Percentiles rank a stretch among this genome's conserved stretches.
Evolutionary conservation across 64 coral and sea anemone genomes (phyloP).

Genomic region (Montipora sp.): DNA sequence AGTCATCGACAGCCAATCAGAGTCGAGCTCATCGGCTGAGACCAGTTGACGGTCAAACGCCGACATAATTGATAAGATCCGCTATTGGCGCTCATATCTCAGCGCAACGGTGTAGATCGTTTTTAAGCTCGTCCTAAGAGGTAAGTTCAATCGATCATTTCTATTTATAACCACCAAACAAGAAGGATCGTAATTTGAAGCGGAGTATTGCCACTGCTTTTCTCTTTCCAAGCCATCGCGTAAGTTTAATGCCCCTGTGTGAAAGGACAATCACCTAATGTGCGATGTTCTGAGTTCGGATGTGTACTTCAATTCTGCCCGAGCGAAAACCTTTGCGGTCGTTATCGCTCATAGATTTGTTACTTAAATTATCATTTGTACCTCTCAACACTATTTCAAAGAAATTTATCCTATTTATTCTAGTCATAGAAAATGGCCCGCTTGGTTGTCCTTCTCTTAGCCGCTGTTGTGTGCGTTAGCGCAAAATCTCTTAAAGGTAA

Average conservation of each 20-base stretch:
- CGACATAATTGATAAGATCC: constrained; percentile 61
- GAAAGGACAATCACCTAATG: not conserved
- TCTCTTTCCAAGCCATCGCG: not conserved
- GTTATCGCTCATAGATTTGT: not conserved
- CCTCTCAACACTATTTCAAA: not conserved
- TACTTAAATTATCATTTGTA: not conserved
- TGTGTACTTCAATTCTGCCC: not conserved
- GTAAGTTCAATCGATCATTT: constrained; percentile 15
- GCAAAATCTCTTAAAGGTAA: constrained; percentile 87
- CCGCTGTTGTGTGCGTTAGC: constrained; percentile 90
- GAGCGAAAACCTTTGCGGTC: not conserved
- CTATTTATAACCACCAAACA: not conserved
- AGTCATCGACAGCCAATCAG: constrained; percentile 42
- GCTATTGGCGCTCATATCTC: constrained; percentile 33
- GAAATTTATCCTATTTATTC: not conserved
- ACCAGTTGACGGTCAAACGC: constrained; percentile 42
- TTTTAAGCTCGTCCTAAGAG: constrained; percentile 33
- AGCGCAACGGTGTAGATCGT: constrained; percentile 44
- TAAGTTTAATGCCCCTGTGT: not conserved
- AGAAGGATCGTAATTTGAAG: not conserved
- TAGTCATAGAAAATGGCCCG: constrained; percentile 72
- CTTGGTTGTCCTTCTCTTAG: constrained; percentile 76
- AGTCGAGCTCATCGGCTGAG: not conserved
- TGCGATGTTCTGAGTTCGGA: no score
- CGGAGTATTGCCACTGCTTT: not conserved